Base-by-base conservation (phyloP, 2,797 vertebrate genomes). In the Anisognathus igniventris region DNA sequence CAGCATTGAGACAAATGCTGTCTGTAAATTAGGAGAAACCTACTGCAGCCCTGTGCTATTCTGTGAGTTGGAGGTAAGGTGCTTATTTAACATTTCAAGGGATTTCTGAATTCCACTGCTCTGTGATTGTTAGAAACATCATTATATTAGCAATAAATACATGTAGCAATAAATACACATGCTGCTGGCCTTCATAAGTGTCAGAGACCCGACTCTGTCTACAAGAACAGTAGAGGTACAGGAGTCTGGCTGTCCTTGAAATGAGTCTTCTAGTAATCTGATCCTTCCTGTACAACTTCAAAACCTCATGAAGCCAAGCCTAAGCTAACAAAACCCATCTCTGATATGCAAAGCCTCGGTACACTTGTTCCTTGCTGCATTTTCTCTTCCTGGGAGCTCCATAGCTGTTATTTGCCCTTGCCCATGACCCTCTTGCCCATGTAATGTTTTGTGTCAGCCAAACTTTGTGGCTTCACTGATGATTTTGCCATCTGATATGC, bases 1-100 rank as follows among this genome's bases (percentile, higher is more conserved):
- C 91, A 96, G 93, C 7, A 0, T 98, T 31, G 97, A 98, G 9
- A 96, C 95, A 60, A 97, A 95, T 37, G 97, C 97, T 2, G 30
- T 98, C 73, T 96, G 95, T 85, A 98, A 97, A 87, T 95, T 99
- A 93, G 98, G 98, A 51, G 98, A 98, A 31, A 82, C 92, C 25
- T 98, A 98, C 83, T 96, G 97, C 48, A 99, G 98, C 86, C 98
- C 99, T 30, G 90, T 99, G 73, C 92, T 99, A 33, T 98, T 98
- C 95, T 98, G 98, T 40, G 99, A 99, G 94, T 86, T 98, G 79
- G 97, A 98, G 97, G 98, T 98, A 93, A 97, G 70, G 31, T 75
- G 7, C 40, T 45, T 45, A 10, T 58, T 47, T 39, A 25, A 44
- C 28, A 12, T 60, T 25, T 56, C 27, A 57, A 88, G 45, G 18